Evolutionary conservation across 2,888 invertebrate species (phyloP).

Genomic region (Hydriomena furcata): DNA sequence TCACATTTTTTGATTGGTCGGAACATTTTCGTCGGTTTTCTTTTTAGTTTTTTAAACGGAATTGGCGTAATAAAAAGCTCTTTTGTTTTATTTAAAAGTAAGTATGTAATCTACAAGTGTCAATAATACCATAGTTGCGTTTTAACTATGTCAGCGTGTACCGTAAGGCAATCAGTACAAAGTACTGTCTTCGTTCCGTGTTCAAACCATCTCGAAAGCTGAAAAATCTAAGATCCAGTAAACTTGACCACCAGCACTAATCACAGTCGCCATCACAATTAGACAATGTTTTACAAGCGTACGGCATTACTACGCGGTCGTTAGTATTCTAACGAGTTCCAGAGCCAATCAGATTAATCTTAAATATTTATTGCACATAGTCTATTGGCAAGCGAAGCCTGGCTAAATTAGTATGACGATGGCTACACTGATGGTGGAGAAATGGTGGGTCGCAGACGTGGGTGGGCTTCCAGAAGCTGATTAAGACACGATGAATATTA

Average conservation of each 20-base stretch:
- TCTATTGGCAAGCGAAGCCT: slow-evolving; percentile 68
- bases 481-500: slow-evolving; percentile 78
- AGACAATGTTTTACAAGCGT: slow-evolving; percentile 43
- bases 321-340: slow-evolving; percentile 76
- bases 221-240: slow-evolving; percentile 34
- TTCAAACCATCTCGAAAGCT: too few species aligned
- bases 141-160: too few species aligned
- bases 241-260: slow-evolving; percentile 28
- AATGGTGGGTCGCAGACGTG: slow-evolving; percentile 72
- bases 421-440: slow-evolving; percentile 74
- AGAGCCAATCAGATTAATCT: slow-evolving; percentile 79
- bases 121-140: too few species aligned
- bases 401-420: slow-evolving; percentile 80
- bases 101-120: too few species aligned
- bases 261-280: slow-evolving; percentile 39
- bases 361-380: slow-evolving; percentile 82
- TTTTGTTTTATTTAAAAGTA: too few species aligned
- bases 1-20: too few species aligned
- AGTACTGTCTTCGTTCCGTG: too few species aligned
- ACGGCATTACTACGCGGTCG: slow-evolving; percentile 39
- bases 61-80: too few species aligned
- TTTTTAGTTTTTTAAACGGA: too few species aligned
- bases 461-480: slow-evolving; percentile 73
- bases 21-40: too few species aligned
- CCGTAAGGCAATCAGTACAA: too few species aligned